Conservation (phyloP, 2,113 vertebrate species). For the Hyaena hyaena region DNA sequence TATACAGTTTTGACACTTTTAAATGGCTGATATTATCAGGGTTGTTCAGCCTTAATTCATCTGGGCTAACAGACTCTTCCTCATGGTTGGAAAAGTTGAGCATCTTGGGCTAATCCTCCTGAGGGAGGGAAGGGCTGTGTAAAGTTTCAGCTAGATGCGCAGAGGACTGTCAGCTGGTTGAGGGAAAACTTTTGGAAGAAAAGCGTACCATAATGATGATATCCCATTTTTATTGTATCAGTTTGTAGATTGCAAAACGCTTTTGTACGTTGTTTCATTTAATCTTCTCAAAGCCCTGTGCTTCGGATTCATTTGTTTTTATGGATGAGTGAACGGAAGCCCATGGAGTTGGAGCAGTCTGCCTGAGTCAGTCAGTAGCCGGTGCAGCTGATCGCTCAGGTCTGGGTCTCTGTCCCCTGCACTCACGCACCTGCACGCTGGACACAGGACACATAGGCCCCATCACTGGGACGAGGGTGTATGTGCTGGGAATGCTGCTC, state of each 20-base stretch:
- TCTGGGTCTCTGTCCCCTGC: not conserved
- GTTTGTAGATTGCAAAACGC: not conserved
- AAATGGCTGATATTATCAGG: not conserved
- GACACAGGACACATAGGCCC: not conserved
- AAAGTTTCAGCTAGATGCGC: not conserved
- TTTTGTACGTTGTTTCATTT: not conserved
- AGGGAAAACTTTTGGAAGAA: not conserved
- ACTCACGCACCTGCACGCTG: not conserved
- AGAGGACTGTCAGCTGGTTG: not conserved
- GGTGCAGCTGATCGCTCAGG: not conserved
- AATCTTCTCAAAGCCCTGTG: conserved; percentile 6
- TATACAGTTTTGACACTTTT: not conserved
- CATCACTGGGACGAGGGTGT: not conserved
- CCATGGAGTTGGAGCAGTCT: conserved; percentile 1
- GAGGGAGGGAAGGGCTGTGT: not conserved
- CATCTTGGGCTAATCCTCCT: not conserved
- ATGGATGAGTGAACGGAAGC: conserved; percentile 13
- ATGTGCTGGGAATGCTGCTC: not conserved
- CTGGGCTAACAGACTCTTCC: not conserved
- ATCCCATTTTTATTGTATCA: conserved; percentile 35
- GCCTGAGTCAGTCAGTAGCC: not conserved
- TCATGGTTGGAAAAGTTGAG: not conserved
- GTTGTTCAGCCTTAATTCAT: not conserved
- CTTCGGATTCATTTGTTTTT: conserved; percentile 35
- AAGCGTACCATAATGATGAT: not conserved